Conservation (phyloP, 1,140 invertebrate species). For the Bombus pascuorum region DNA sequence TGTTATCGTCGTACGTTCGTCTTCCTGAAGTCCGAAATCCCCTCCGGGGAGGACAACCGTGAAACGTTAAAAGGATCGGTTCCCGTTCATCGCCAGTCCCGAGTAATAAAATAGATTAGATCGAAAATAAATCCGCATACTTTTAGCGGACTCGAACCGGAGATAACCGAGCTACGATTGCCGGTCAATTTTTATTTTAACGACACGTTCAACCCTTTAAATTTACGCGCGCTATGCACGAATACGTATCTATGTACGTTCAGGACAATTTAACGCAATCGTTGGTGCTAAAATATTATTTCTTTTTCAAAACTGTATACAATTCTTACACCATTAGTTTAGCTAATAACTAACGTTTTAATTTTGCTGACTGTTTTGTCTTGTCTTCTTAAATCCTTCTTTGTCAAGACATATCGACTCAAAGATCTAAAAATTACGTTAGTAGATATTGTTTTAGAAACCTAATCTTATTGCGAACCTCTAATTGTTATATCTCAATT, state of each 20-base stretch:
- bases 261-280: no score
- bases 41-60: neutral
- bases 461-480: no score
- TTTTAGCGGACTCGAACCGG: slow-evolving; percentile 15
- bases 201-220: neutral
- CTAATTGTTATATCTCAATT: no score
- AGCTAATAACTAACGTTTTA: no score
- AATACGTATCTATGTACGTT: neutral
- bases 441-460: no score
- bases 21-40: slow-evolving; percentile 58
- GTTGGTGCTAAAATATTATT: no score
- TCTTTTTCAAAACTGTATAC: no score
- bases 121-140: slow-evolving; percentile 58
- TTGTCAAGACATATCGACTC: no score
- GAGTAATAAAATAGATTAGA: slow-evolving; percentile 57
- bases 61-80: slow-evolving; percentile 35
- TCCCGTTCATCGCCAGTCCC: slow-evolving; percentile 52
- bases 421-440: no score
- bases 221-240: neutral
- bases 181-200: slow-evolving; percentile 26
- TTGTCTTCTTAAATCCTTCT: no score
- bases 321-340: no score
- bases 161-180: slow-evolving; percentile 8
- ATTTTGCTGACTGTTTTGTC: no score
- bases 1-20: slow-evolving; percentile 67